Evolutionary conservation across 2,888 invertebrate species (phyloP).

Genomic region (Matsumyia berberina): DNA sequence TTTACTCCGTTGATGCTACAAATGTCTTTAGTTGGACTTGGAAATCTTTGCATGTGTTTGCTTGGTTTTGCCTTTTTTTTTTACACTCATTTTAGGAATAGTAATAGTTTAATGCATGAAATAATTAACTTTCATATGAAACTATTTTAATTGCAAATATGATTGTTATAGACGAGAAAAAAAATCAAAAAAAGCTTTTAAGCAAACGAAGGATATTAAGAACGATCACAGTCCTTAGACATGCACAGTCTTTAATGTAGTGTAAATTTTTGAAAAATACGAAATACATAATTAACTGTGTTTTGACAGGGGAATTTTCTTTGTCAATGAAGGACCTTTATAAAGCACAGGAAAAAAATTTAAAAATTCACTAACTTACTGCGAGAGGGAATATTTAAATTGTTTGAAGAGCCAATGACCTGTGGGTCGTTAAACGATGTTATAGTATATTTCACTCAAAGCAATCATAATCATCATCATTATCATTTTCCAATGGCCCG

Average conservation of each 20-base stretch:
- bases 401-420: too few species aligned
- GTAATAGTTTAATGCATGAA: constrained; percentile 41
- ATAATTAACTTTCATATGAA: constrained; percentile 21
- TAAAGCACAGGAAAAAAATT: too few species aligned
- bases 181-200: background rate
- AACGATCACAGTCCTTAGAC: background rate
- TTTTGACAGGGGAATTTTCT: too few species aligned
- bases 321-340: too few species aligned
- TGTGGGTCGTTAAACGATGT: too few species aligned
- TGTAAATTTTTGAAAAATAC: background rate
- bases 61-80: constrained; percentile 18
- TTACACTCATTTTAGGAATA: background rate
- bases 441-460: too few species aligned
- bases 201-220: background rate
- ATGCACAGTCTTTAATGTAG: background rate
- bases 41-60: constrained; percentile 18
- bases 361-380: too few species aligned
- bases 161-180: background rate
- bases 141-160: constrained; percentile 13
- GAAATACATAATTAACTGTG: too few species aligned
- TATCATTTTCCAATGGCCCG: too few species aligned
- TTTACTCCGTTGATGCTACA: background rate
- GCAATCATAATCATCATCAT: too few species aligned
- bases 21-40: constrained; percentile 8
- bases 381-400: too few species aligned